A percentile compares a stretch with the other conserved stretches of the same genome.
Evolutionary conservation across 2,888 invertebrate genomes (phyloP).

Genomic region (Cantharis lateralis): DNA sequence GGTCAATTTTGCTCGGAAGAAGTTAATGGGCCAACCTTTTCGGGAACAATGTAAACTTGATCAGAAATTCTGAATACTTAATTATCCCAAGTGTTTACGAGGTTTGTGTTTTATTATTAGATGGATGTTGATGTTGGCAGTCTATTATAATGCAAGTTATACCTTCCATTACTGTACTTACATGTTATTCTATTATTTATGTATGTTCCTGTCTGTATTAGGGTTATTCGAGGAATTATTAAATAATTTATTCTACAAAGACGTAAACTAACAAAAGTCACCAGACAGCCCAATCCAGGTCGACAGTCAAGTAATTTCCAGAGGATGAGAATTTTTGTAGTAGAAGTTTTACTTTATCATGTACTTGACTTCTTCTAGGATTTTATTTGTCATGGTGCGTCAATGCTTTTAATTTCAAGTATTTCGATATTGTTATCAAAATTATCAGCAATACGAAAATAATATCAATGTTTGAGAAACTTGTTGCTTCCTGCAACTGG

Average conservation of each 20-base stretch:
- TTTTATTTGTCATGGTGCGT: too few species aligned
- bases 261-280: not conserved
- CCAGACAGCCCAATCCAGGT: too few species aligned
- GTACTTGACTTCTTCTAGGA: too few species aligned
- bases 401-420: too few species aligned
- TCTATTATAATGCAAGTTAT: not conserved
- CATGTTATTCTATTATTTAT: not conserved
- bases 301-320: too few species aligned
- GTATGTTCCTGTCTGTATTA: not conserved
- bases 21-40: not conserved
- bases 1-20: not conserved
- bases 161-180: not conserved
- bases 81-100: not conserved
- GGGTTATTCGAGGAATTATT: not conserved
- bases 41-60: not conserved
- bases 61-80: not conserved
- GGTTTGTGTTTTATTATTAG: not conserved
- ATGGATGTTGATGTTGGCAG: not conserved
- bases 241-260: not conserved
- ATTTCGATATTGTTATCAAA: too few species aligned
- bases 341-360: too few species aligned
- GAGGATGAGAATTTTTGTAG: too few species aligned
- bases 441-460: too few species aligned
- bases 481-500: too few species aligned
- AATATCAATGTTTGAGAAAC: too few species aligned